phyloP scores from a whole-genome alignment of 2,113 vertebrate species.

The Epinephelus fuscoguttatus region DNA sequence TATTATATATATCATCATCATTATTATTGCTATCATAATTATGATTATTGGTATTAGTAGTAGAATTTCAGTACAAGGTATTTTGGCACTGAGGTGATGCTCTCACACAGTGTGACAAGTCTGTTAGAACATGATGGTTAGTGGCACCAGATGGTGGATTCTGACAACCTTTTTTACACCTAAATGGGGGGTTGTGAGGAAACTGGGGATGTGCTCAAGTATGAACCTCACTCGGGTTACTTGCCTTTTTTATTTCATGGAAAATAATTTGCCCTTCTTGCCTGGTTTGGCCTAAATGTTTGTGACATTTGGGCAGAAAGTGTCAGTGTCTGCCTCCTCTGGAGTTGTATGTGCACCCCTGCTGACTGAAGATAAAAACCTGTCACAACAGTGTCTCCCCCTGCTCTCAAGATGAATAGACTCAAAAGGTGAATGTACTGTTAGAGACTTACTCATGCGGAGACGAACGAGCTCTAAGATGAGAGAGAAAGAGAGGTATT shows the following conservation, averaged over 20 bases:
- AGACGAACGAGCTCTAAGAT: constrained; percentile 10
- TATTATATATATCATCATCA: background rate
- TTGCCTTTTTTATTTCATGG: background rate
- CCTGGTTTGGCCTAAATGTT: background rate
- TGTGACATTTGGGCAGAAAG: constrained; percentile 11
- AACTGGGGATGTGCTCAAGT: background rate
- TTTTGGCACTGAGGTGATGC: background rate
- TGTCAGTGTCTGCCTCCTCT: constrained; percentile 14
- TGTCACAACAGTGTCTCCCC: constrained; percentile 28
- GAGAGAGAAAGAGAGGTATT: background rate
- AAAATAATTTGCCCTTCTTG: background rate
- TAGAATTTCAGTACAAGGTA: background rate
- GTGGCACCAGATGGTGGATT: background rate
- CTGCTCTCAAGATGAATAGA: constrained; percentile 32
- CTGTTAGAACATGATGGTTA: background rate
- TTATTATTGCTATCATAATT: background rate
- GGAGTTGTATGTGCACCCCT: background rate
- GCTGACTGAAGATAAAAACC: constrained; percentile 37
- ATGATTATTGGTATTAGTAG: background rate
- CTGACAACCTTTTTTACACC: background rate
- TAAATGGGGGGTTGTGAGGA: background rate
- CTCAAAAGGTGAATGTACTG: constrained; percentile 29
- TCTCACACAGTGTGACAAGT: background rate
- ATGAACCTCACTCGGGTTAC: background rate
- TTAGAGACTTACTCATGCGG: background rate